Evolutionary conservation across 1,140 invertebrate species (phyloP).

Genomic region (Aplysia californica): DNA sequence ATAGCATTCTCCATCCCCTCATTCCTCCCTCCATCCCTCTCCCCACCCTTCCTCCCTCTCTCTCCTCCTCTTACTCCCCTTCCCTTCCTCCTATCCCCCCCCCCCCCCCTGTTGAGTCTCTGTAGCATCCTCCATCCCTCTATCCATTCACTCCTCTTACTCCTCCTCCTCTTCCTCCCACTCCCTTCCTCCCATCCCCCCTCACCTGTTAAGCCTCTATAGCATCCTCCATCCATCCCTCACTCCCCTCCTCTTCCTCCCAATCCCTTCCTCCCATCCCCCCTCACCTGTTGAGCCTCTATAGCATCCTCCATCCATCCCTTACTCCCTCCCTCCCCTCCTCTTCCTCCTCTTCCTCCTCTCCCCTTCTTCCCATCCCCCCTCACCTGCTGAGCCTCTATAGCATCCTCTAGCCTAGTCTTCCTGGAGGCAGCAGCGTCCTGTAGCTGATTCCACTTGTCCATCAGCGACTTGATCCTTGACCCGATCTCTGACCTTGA

Average conservation of each 20-base stretch:
- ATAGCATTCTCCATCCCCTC: slow-evolving; percentile 94
- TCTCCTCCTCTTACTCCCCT: not conserved
- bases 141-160: too few relatives aligned
- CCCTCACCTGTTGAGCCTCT: too few relatives aligned
- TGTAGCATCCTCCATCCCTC: too few relatives aligned
- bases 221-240: too few relatives aligned
- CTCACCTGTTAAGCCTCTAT: slow-evolving; percentile 88
- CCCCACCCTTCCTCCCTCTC: too few relatives aligned
- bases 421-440: slow-evolving; percentile 85
- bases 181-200: not conserved
- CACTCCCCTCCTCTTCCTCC: too few relatives aligned
- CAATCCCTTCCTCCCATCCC: too few relatives aligned
- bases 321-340: not conserved
- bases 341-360: not conserved
- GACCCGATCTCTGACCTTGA: slow-evolving; percentile 72
- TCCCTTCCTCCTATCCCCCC: too few relatives aligned
- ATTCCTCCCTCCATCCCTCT: too few relatives aligned
- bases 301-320: too few relatives aligned
- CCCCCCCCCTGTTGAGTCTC: too few relatives aligned
- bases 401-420: slow-evolving; percentile 91
- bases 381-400: slow-evolving; percentile 88
- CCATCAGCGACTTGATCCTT: slow-evolving; percentile 82
- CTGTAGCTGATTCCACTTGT: slow-evolving; percentile 87
- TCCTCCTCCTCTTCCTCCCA: too few relatives aligned
- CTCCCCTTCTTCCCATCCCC: not conserved